Evolutionary conservation across 2,113 vertebrate genomes (phyloP).

Genomic region (Xerus inauris): DNA sequence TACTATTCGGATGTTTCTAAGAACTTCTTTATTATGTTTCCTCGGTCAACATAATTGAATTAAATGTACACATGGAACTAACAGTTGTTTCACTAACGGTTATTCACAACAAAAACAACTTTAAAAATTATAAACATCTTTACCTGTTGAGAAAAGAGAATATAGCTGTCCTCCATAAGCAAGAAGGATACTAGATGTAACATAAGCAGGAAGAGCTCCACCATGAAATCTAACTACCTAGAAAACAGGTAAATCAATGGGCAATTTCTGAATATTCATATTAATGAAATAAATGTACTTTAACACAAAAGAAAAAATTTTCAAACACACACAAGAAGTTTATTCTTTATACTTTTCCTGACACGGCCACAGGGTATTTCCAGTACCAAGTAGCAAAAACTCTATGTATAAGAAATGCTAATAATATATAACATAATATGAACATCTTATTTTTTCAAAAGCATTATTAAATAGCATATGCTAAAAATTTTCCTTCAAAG

Average conservation of each 20-base stretch:
- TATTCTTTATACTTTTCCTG: neutral
- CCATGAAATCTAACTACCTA: conserved; percentile 95
- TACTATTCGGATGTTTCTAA: neutral
- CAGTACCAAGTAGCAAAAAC: neutral
- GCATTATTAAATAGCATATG: neutral
- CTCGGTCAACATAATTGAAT: neutral
- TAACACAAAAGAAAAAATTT: neutral
- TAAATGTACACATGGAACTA: neutral
- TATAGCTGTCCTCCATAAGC: conserved; percentile 92
- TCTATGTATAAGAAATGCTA: conserved; percentile 28
- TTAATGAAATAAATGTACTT: neutral
- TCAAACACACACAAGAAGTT: neutral
- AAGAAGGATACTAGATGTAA: conserved; percentile 92
- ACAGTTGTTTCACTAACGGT: neutral
- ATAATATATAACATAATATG: neutral
- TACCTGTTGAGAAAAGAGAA: conserved; percentile 88
- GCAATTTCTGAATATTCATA: neutral
- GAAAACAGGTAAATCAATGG: conserved; percentile 64
- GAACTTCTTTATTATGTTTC: neutral
- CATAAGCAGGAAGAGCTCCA: conserved; percentile 92
- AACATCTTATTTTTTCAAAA: conserved; percentile 39
- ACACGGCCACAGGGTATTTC: neutral
- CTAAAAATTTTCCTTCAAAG: neutral
- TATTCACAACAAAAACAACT: neutral
- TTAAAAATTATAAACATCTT: neutral